Evolutionary conservation across 2,888 invertebrate genomes (phyloP).

Genomic region (Hypercompe scribonia): DNA sequence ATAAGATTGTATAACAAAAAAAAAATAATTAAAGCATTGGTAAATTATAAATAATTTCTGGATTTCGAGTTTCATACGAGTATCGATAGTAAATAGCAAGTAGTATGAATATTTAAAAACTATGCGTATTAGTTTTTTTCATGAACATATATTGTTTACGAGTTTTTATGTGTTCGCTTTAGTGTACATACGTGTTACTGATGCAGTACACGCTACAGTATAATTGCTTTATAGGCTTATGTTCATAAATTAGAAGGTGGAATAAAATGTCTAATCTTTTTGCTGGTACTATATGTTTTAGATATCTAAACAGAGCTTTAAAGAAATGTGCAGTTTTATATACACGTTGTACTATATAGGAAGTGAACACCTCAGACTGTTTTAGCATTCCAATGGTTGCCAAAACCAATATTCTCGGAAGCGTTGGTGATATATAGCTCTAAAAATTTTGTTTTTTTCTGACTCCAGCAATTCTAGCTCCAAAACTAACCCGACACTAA

Average conservation of each 20-base stretch:
- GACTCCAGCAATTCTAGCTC: too few relatives aligned
- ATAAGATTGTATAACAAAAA: neutral
- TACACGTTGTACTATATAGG: neutral
- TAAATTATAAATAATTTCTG: neutral
- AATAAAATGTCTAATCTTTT: neutral
- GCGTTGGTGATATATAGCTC: neutral
- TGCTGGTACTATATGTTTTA: neutral
- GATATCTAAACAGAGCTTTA: neutral
- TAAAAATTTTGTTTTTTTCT: too few relatives aligned
- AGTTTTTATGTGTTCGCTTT: conserved; percentile 40
- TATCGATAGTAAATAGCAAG: conserved; percentile 26
- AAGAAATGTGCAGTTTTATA: neutral
- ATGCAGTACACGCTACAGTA: conserved; percentile 26
- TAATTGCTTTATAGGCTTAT: conserved; percentile 25
- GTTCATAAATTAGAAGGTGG: conserved; percentile 9
- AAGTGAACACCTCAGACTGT: neutral
- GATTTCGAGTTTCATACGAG: conserved; percentile 20
- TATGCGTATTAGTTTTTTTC: conserved; percentile 32
- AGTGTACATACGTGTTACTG: conserved; percentile 33
- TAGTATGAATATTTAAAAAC: conserved; percentile 18
- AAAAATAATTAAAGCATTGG: neutral
- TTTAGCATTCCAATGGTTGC: neutral
- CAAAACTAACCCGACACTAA: too few relatives aligned
- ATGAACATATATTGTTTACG: conserved; percentile 47
- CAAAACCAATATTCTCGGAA: neutral